Evolutionary conservation across 1,140 invertebrate genomes (phyloP), one percentile per base, ranked within the genome.

Genomic region (Tetraneura akinire): DNA sequence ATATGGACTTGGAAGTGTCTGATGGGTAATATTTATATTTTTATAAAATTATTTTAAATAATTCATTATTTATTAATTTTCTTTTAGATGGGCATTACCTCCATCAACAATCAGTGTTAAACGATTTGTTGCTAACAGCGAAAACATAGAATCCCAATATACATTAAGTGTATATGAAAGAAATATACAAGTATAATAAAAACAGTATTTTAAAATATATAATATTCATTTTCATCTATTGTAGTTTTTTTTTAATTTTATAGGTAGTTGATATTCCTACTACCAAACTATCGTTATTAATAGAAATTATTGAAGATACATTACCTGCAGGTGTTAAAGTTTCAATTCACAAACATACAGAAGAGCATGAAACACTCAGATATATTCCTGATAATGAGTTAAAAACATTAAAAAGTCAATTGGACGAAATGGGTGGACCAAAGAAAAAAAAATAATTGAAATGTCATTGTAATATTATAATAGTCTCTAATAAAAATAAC

Each of bases 301-400:
- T 94, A 53, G 89, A 93, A 83, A 84, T 92, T 23, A 84, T 94
- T 26, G 91, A 94, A 84, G 89, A 91, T 1, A 86, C 88, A 18
- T 83, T 92, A 62, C 94, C 94, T 1, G 90, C 91, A 83, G 93
- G 94, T n/a, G 91, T 95, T 10, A 88, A 87, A 6, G 81, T 95
- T 11, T 86, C 86, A 53, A 86, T 95, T 18, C 87, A 91, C 55
- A 87, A 90, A 82, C 90, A 89, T 81, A 82, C 87, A 82, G 85
- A 87, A 11, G 86, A 89, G 45, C 86, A 91, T 81, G 90, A 93
- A 71, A 86, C 89, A 82, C 86, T 90, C 29, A 88, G 93, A 66
- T 94, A 92, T 85, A 88, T 96, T 62, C 93, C 94, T 1, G 93
- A 95, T 85, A 90, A 89, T 80, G 89, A 94, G 85, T 86, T 96